Conservation (phyloP, 2,888 invertebrate species). For the Hirtodrosophila duncani region DNA sequence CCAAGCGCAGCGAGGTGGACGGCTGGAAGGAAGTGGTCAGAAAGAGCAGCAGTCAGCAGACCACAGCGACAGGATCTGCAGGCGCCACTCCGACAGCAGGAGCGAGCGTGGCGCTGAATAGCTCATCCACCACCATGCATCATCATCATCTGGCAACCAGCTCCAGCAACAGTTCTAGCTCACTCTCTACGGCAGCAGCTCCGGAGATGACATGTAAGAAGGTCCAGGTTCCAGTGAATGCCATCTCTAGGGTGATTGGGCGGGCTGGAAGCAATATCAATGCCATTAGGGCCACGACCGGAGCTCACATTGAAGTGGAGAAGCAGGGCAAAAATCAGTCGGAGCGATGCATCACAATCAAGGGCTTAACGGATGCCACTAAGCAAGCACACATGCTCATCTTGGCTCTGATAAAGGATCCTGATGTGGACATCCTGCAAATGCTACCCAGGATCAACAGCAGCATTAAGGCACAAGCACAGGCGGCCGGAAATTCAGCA, state of each 20-base stretch:
- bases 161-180: conserved; percentile 41
- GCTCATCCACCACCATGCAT: conserved; percentile 36
- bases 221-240: conserved; percentile 95
- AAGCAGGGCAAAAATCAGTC: conserved; percentile 97
- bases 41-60: conserved; percentile 84
- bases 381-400: conserved; percentile 95
- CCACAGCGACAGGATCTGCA: conserved; percentile 23
- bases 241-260: conserved; percentile 98
- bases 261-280: conserved; percentile 98
- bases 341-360: conserved; percentile 96
- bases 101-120: conserved; percentile 25
- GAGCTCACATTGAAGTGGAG: conserved; percentile 98
- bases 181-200: conserved; percentile 43
- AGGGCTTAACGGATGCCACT: conserved; percentile 94
- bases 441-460: conserved; percentile 84
- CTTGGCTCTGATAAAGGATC: conserved; percentile 94
- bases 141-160: conserved; percentile 54
- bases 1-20: conserved; percentile 87
- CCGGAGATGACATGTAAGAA: conserved; percentile 86
- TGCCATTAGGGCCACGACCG: conserved; percentile 96
- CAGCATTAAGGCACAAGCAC: conserved; percentile 69
- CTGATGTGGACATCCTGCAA: conserved; percentile 92
- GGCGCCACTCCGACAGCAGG: conserved; percentile 4
- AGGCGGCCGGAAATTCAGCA: conserved; percentile 14
- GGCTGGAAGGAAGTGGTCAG: conserved; percentile 98